A percentile compares a stretch with the other conserved stretches of the same genome.
These are phyloP conservation scores for Tuberolachnus salignus DNA, from an alignment of 2,888 invertebrate genomes.

Conservation along the genomic window DNA sequence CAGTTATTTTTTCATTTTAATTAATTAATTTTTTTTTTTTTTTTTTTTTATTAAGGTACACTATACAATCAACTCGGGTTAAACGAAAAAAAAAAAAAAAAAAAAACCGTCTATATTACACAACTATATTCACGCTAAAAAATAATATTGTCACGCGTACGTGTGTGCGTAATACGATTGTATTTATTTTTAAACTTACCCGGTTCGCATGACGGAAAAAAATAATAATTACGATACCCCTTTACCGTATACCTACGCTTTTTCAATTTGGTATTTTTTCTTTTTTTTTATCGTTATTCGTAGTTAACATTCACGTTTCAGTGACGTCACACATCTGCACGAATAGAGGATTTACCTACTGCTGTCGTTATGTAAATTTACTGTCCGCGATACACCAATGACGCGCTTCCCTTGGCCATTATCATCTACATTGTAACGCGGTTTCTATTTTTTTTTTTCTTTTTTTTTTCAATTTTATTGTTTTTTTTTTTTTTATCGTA, in stretches of 20 bases:
- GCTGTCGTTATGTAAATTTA: constrained; percentile 12
- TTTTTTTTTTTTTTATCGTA: not conserved
- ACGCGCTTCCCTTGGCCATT: not conserved
- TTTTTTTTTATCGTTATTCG: not conserved
- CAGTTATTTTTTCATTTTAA: too few species aligned
- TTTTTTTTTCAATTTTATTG: not conserved
- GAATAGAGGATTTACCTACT: not conserved
- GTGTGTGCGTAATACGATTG: not conserved
- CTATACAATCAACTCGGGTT: too few species aligned
- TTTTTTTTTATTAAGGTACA: too few species aligned
- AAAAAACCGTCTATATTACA: too few species aligned
- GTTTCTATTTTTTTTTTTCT: not conserved
- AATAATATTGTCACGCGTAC: too few species aligned
- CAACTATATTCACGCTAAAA: too few species aligned
- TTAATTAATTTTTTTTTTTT: too few species aligned
- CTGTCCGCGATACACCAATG: constrained; percentile 3
- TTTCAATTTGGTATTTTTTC: not conserved
- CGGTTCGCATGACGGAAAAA: constrained; percentile 1
- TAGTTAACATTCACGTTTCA: constrained; percentile 36
- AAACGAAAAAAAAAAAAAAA: too few species aligned
- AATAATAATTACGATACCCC: constrained; percentile 4
- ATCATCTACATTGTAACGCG: not conserved
- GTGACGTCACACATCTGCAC: constrained; percentile 29
- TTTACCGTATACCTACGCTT: constrained; percentile 3
- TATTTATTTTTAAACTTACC: not conserved